Conservation (phyloP, 2,888 invertebrate genomes). For the Drosophila maculinotata region DNA sequence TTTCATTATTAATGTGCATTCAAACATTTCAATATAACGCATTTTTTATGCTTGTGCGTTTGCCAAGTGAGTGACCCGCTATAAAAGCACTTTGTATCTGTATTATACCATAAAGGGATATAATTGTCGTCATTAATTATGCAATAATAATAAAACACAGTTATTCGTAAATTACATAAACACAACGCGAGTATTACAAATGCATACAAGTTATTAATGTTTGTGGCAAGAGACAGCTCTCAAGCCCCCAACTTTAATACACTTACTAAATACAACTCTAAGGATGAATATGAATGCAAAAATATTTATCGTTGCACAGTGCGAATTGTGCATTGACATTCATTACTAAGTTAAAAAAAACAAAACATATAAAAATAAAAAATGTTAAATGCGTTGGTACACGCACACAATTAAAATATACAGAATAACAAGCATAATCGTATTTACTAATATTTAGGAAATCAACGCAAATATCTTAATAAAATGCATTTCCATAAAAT, state of each 20-base stretch:
- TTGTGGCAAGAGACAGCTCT: conserved; percentile 14
- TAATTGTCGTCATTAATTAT: conserved; percentile 16
- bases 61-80: conserved; percentile 15
- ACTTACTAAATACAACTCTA: conserved; percentile 14
- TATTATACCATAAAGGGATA: conserved; percentile 35
- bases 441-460: conserved; percentile 57
- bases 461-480: conserved; percentile 44
- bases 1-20: conserved; percentile 5
- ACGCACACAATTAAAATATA: conserved; percentile 33
- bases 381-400: conserved; percentile 21
- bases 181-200: neutral
- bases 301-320: conserved; percentile 26
- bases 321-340: conserved; percentile 34
- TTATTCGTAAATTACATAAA: conserved; percentile 25
- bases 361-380: neutral
- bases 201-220: conserved; percentile 11
- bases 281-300: conserved; percentile 24
- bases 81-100: conserved; percentile 28
- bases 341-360: conserved; percentile 25
- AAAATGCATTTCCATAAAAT: conserved; percentile 56
- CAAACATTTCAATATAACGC: conserved; percentile 1
- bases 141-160: conserved; percentile 21
- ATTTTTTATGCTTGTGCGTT: conserved; percentile 3
- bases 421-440: conserved; percentile 59
- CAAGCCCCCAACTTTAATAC: conserved; percentile 16